Base-by-base conservation (phyloP, 2,113 vertebrate genomes). In the Tenrec ecaudatus region DNA sequence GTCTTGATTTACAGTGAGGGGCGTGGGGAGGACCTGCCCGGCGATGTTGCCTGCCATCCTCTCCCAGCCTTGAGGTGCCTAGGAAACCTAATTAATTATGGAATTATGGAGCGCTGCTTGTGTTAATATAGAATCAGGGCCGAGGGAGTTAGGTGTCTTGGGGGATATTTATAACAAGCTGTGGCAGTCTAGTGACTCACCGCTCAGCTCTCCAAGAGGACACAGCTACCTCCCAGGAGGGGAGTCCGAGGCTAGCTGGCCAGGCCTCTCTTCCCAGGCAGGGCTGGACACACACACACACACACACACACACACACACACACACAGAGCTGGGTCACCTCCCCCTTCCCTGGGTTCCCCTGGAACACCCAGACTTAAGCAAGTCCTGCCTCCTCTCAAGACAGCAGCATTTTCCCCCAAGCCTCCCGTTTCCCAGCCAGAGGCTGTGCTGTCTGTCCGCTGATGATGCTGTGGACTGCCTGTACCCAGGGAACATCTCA, bases 1-100 rank as follows among this genome's bases (percentile, higher is more conserved):
- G 68, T 77, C 73, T 81, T 8, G 8, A 29, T 84, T 91, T 78
- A 12, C 5, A 27, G 36, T 43, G 76, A 11, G 36, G 66, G 11
- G 22, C 69, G 71, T 14, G n/a, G n/a, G 23, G 0, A 15, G 29
- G 33, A 71, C 36, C 31, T 38, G 87, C 40, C 47, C 29, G 9
- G 17, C 58, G n/a, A 79, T 62, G 57, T 20, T 36, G 58, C 40
- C 83, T 89, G 94, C 89, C 83, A 90, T 77, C 81, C 82, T 90
- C 89, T 94, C 77, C 80, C 80, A 60, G 80, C 82, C 81, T 92
- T 11, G 0, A 90, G 95, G 89, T 89, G 53, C 94, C 92, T 91
- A 89, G 96, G 95, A 97, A 95, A 94, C 94, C 96, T 95, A 91
- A 94, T 96, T 93, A 94, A 94, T 97, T 87, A 90, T 79, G 82